Percentiles rank a stretch among this genome's conserved stretches.
These are phyloP conservation scores for Notechis scutatus DNA, from an alignment of 2,113 vertebrate species.

Conservation along the genomic window DNA sequence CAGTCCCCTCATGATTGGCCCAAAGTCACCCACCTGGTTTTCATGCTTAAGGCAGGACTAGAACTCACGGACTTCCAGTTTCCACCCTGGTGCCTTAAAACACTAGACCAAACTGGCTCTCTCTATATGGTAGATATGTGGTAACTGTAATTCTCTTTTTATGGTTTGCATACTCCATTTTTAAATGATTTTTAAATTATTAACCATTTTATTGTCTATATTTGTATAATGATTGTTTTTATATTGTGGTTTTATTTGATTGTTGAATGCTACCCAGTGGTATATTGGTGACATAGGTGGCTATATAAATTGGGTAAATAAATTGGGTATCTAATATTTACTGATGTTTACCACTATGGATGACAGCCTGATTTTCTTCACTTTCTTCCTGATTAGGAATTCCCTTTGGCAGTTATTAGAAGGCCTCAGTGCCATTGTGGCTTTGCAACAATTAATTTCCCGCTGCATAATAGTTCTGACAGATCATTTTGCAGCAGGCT, in stretches of 20 bases:
- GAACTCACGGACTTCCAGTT: no score
- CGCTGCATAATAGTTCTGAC: conserved; percentile 64
- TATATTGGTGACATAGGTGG: background rate
- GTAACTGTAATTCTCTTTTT: background rate
- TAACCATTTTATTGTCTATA: background rate
- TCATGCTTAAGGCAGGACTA: no score
- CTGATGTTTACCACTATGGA: background rate
- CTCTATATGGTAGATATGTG: background rate
- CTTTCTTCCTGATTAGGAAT: conserved; percentile 72
- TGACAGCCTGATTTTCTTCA: background rate
- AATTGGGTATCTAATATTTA: background rate
- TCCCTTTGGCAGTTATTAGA: conserved; percentile 81
- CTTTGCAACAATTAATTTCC: conserved; percentile 75
- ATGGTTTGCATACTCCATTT: background rate
- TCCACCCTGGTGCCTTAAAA: no score
- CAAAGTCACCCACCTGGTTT: no score
- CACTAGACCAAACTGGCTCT: no score
- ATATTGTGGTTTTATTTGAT: background rate
- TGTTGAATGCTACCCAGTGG: background rate
- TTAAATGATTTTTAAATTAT: background rate
- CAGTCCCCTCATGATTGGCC: no score
- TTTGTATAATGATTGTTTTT: background rate
- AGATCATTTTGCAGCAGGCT: conserved; percentile 62
- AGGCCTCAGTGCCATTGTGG: conserved; percentile 83
- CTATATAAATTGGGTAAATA: background rate